phyloP scores from a whole-genome alignment of 2,888 invertebrate species.

The Polymixis lichenea region DNA sequence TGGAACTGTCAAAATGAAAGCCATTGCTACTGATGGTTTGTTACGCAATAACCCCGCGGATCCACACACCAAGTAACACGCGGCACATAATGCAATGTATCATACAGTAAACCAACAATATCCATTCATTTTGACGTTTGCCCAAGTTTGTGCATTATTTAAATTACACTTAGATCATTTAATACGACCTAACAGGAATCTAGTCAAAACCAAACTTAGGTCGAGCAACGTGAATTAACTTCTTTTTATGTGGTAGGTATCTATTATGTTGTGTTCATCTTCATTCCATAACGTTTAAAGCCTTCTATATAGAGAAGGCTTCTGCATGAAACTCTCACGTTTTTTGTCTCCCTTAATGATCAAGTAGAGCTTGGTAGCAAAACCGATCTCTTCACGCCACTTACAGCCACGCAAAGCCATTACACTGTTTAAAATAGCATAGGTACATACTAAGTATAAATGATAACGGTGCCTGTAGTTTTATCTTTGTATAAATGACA shows the following conservation, averaged over 20 bases:
- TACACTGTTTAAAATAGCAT: background rate
- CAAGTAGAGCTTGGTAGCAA: conserved; percentile 12
- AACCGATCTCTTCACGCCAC: conserved; percentile 29
- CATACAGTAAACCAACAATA: background rate
- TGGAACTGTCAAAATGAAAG: too few species aligned
- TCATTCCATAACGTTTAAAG: background rate
- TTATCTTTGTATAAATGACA: too few species aligned
- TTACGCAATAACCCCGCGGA: too few species aligned
- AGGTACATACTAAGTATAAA: background rate
- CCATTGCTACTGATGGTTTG: too few species aligned
- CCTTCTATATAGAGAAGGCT: background rate
- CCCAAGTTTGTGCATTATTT: background rate
- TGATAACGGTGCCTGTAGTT: conserved; percentile 4
- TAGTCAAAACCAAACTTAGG: background rate
- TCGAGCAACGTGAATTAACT: background rate
- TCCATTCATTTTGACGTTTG: background rate
- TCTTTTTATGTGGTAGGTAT: background rate
- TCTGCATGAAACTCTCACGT: conserved; percentile 26
- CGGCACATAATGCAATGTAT: background rate
- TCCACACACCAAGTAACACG: too few species aligned
- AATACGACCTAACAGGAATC: background rate
- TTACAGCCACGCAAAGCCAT: conserved; percentile 24
- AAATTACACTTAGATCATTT: background rate
- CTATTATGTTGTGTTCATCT: background rate
- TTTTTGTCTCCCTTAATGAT: conserved; percentile 34